A percentile compares a stretch with the other conserved stretches of the same genome.
Evolutionary conservation across 1,140 invertebrate species (phyloP).

Genomic region (Drosophila watanabei): DNA sequence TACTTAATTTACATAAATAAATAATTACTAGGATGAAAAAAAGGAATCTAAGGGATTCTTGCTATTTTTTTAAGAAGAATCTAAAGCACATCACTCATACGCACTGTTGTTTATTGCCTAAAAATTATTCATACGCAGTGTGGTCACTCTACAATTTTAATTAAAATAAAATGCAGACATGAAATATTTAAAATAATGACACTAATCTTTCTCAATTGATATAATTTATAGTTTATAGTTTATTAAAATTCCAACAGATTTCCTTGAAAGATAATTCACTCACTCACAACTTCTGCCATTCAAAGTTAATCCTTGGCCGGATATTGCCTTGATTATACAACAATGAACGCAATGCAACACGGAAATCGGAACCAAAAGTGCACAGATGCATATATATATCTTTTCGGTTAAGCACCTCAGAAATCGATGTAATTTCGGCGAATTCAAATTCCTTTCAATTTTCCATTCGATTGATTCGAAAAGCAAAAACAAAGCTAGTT

Average conservation of each 20-base stretch:
- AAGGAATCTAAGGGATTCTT: not conserved
- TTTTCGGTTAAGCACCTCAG: not conserved
- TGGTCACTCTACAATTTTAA: not conserved
- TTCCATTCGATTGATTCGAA: constrained; percentile 7
- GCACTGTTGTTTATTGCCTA: not conserved
- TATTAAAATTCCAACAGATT: not conserved
- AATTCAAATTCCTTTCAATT: constrained; percentile 14
- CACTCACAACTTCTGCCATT: not conserved
- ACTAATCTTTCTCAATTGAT: not conserved
- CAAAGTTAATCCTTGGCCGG: constrained; percentile 9
- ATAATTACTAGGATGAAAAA: not conserved
- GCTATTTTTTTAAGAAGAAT: not conserved
- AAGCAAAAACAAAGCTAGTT: constrained; percentile 11
- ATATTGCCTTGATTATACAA: constrained; percentile 7
- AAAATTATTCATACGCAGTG: constrained; percentile 6
- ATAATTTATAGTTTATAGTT: not conserved
- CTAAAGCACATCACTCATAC: constrained; percentile 7
- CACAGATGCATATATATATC: not conserved
- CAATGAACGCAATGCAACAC: constrained; percentile 2
- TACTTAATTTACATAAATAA: not conserved
- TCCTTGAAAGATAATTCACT: not conserved
- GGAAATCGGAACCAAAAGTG: constrained; percentile 6
- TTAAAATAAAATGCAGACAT: not conserved
- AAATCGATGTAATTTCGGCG: constrained; percentile 23
- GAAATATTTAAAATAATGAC: not conserved